Evolutionary conservation across 2,797 vertebrate species (phyloP), one percentile per base, ranked within the genome.

Genomic region (Sebastiscus albofasciatus): DNA sequence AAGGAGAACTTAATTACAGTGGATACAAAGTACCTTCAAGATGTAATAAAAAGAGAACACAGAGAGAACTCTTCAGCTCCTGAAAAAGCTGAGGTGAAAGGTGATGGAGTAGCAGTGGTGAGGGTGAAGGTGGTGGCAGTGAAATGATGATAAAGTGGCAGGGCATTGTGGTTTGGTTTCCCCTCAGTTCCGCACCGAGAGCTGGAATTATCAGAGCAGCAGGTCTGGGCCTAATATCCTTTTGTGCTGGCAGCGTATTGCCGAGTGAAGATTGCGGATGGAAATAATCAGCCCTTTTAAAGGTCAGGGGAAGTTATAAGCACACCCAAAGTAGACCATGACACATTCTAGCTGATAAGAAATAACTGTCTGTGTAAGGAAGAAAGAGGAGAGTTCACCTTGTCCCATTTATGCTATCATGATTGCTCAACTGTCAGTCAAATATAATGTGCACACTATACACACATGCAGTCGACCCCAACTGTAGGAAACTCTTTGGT

Each of bases 231-330:
- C 83, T 89, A 94, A 94, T 94, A 90, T 94, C 85, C 92, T 91
- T 94, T 94, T 93, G 91, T 94, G 94, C 91, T 90, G 87, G 79
- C 87, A 76, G 92, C 88, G 49, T 90, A 92, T 90, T 93, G 93
- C 93, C n/a, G 64, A 90, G 82, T 87, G 85, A 83, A 94, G 88
- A 95, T 94, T 94, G 93, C 82, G 90, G 87, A 87, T 87, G 84
- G 87, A 94, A 95, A 94, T 95, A 93, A 96, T 95, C 94, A 93
- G 87, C 73, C 87, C 74, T 87, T 92, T 92, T 89, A 95, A 95
- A 95, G 94, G 95, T 94, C 94, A 94, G 82, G 52, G 85, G 90
- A 94, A 96, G 94, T 94, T 94, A 66, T 42, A 94, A 95, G 91
- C 90, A 87, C 72, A 89, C 87, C 90, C 87, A 93, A 91, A 94